Evolutionary conservation across 2,797 vertebrate genomes (phyloP).

Genomic region (Nasua narica): DNA sequence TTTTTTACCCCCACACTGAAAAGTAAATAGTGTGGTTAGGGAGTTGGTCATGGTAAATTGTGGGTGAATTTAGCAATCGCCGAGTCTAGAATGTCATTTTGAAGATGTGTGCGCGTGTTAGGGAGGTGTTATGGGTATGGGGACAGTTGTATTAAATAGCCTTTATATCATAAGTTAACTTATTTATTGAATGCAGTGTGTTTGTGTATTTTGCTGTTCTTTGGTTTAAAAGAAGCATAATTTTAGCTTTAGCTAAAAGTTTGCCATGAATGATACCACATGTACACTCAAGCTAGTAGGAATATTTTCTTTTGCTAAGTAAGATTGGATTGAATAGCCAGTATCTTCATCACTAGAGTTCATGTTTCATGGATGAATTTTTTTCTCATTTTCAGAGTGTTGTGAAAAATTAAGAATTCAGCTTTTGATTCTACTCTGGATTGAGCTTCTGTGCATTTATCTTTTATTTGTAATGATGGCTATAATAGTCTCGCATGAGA

Average conservation of each 20-base stretch:
- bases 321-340: neutral
- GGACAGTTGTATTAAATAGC: neutral
- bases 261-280: neutral
- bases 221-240: conserved; percentile 1
- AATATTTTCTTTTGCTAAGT: neutral
- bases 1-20: neutral
- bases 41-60: neutral
- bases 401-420: conserved; percentile 19
- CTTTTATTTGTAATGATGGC: neutral
- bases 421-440: neutral
- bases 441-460: neutral
- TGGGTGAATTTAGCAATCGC: neutral
- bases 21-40: neutral
- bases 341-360: neutral
- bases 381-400: conserved; percentile 1
- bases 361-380: conserved; percentile 9
- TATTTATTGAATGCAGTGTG: neutral
- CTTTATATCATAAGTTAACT: neutral
- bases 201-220: neutral
- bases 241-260: neutral
- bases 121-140: neutral
- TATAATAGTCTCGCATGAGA: neutral
- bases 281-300: neutral
- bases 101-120: neutral
- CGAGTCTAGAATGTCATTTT: neutral